Base-by-base conservation (phyloP, 2,797 vertebrate species). In the Phrynocephalus forsythii region DNA sequence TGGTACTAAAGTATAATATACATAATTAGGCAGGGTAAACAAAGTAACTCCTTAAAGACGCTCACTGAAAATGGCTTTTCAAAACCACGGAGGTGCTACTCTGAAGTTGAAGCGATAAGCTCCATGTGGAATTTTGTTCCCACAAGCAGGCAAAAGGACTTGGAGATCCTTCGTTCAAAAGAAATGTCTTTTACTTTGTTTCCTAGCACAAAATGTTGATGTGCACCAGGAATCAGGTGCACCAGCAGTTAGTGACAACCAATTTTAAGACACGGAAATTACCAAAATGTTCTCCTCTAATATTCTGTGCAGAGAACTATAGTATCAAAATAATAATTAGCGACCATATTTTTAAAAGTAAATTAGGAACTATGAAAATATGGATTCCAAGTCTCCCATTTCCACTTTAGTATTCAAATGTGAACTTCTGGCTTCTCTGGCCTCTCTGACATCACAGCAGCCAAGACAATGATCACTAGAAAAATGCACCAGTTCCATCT, bases 261-360 rank as follows among this genome's bases (percentile, higher is more conserved):
- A 44, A 88, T 73, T 56, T 80, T 71, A 63, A 79, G 26, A 26
- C 50, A 68, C 69, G 38, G 75, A 79, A 88, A 83, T 26, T 11
- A n/a, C 20, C 28, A 68, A 18, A 71, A 50, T 67, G 2, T 79
- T 79, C 75, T 30, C 28, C 30, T 72, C 82, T 69, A 33, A 66
- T 79, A 72, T 28, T 52, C 48, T 76, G 38, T 79, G 60, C 8
- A 79, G 20, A 79, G 52, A 24, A 28, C 44, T 30, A 82, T 48
- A 38, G 67, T 52, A 71, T 72, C 75, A 52, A 79, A 79, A n/a
- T 30, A 76, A 76, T 33, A 69, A 76, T 68, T 33, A 50, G 4
- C 56, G 28, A 83, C 69, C 60, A 28, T 75, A 87, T 78, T 66
- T 79, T 60, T 28, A 30, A 73, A 44, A 60, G 24, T 78, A n/a